Base-by-base conservation (phyloP, 1,140 invertebrate genomes). In the Meloidogyne chitwoodi region DNA sequence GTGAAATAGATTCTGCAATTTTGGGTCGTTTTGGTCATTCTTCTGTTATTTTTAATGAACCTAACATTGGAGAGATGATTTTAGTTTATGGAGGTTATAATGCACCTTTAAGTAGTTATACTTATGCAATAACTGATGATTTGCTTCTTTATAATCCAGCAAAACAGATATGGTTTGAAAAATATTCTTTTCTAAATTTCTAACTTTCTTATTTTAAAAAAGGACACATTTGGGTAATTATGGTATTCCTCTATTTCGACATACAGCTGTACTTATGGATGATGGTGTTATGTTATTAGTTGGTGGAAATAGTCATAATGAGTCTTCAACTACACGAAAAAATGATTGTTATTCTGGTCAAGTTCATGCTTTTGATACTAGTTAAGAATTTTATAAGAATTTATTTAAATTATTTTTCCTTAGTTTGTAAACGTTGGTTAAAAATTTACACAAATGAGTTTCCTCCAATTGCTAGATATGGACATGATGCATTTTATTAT, bases 281-380 rank as follows among this genome's bases (percentile, higher is more conserved):
- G 48, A 56, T 56, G 85, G 78, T n/a, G 66, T 87, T 24, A 82
- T 86, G 79, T 73, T 87, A 1, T 69, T 87, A 29, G 71, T 84
- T 63, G 85, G 85, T 22, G 85, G 85, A 38, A 87, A 87, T 27
- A 79, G 68, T 26, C 81, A 85, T 34, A 87, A 87, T 74, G 81
- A 85, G 48, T 85, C 83, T 44, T 82, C 79, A 6, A 56, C 75
- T 14, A 64, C 70, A 41, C 68, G 74, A 19, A 70, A 80, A 22
- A 81, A 71, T 64, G 82, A 85, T 66, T 87, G 85, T 73, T 87
- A 83, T 67, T 84, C 83, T 4, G 72, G 71, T 22, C 56, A 74
- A 65, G 56, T 86, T 19, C 62, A 80, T 24, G 77, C 77, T 38
- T 85, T 81, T 68, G 86, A 86, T 75, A 84, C 79, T 72, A 69